phyloP scores from a whole-genome alignment of 2,888 invertebrate genomes.

The Cosmia trapezina region DNA sequence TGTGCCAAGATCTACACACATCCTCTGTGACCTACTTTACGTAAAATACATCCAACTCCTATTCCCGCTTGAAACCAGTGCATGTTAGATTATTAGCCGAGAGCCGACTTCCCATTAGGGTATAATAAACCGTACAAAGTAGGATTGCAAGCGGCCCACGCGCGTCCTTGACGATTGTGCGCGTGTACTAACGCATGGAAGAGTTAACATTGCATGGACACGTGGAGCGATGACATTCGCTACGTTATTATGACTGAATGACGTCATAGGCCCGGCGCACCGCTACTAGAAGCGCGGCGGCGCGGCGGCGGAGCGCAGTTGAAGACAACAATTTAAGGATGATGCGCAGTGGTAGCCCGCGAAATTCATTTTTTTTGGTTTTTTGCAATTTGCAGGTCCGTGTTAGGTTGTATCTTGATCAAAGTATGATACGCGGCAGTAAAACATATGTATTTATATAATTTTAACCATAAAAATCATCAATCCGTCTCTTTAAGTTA shows the following conservation, averaged over 20 bases:
- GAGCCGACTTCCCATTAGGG: slow-evolving; percentile 22
- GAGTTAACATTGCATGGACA: slow-evolving; percentile 12
- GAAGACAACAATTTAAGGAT: no score
- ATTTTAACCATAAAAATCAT: no score
- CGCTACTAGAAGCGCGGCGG: no score
- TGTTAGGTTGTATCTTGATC: no score
- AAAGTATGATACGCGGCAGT: no score
- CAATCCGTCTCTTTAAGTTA: no score
- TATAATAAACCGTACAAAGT: slow-evolving; percentile 24
- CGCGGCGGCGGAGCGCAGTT: no score
- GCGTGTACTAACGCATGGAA: slow-evolving; percentile 16
- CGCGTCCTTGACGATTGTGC: slow-evolving; percentile 44
- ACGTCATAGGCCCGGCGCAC: no score
- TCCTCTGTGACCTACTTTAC: background rate
- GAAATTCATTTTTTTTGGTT: no score
- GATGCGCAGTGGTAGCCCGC: no score
- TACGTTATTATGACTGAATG: slow-evolving; percentile 8
- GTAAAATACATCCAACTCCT: slow-evolving; percentile 8
- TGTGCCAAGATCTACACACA: background rate
- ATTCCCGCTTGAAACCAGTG: slow-evolving; percentile 2
- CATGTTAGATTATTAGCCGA: background rate
- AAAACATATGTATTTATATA: no score
- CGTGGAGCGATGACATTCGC: slow-evolving; percentile 14
- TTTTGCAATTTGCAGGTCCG: no score
- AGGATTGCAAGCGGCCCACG: slow-evolving; percentile 51